Base-by-base conservation (phyloP, 2,113 vertebrate genomes). In the Coptodon rendalli region DNA sequence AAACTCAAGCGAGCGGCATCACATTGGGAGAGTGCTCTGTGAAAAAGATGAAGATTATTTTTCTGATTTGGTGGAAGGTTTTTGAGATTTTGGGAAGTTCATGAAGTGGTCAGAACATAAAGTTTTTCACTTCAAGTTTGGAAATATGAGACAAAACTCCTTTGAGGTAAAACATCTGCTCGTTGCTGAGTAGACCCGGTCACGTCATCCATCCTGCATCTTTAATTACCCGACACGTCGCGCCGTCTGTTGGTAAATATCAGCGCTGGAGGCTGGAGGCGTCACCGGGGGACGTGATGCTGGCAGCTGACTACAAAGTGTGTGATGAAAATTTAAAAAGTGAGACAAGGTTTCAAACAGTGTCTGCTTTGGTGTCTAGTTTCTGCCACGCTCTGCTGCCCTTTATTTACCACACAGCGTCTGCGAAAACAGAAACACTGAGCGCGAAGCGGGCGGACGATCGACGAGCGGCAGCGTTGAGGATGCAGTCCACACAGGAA, bases 381-480 rank as follows among this genome's bases (percentile, higher is more conserved):
- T 78, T 13, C 27, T n/a, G 71, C 6, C 43, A 5, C 71, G 16
- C 43, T 50, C 71, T 78, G 24, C 9, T 76, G 43, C 71, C 14
- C 43, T 78, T 78, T 29, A 0, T 78, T 31, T 78, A 78, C 43
- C 16, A 31, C 27, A 50, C 24, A 1, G 68, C 6, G 9, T 48
- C 24, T 48, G 71, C 1, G 2, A 1, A 19, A 19, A 31, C 6
- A 76, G 3, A 19, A 31, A 78, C 43, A 17, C 73, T n/a, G 71
- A 4, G 27, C 10, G 1, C 0, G 10, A 78, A 78, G 71, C 9
- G 4, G 71, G 43, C 4, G 0, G 71, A 29, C 1, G 6, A 45
- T 4, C 5, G 59, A 17, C 16, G 0, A 2, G 57, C 57, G 3
- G 8, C 57, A 61, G 57, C 29, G 3, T 6, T 16, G 66, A 43